Conservation (phyloP, 1,140 invertebrate genomes). For the Zaprionus africanus region DNA sequence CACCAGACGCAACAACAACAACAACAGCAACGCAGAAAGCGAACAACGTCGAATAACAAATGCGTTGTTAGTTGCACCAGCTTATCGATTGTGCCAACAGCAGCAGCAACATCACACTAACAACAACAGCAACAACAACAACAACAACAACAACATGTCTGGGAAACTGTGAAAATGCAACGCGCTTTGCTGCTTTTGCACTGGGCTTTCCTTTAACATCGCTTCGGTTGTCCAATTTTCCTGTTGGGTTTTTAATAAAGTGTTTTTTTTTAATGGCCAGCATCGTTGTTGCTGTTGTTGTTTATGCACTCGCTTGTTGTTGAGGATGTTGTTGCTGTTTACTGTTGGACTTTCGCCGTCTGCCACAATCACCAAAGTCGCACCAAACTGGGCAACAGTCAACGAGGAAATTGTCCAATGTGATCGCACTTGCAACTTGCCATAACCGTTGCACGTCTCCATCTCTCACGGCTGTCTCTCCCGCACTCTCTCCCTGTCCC, state of each 20-base stretch:
- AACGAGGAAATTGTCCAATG: slow-evolving; percentile 71
- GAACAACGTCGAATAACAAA: slow-evolving; percentile 19
- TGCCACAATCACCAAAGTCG: slow-evolving; percentile 57
- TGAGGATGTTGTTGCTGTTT: slow-evolving; percentile 1
- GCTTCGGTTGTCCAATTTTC: slow-evolving; percentile 49
- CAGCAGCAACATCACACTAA: slow-evolving; percentile 16
- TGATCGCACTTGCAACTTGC: slow-evolving; percentile 42
- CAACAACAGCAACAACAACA: slow-evolving; percentile 11
- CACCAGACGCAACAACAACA: slow-evolving; percentile 4
- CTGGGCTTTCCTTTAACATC: slow-evolving; percentile 32
- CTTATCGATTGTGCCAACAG: slow-evolving; percentile 46
- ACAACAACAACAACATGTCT: slow-evolving; percentile 35
- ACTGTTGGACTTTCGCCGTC: slow-evolving; percentile 62
- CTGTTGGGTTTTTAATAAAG: slow-evolving; percentile 53
- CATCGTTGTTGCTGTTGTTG: slow-evolving; percentile 23
- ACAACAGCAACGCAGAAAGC: slow-evolving; percentile 11
- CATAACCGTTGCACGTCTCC: slow-evolving; percentile 31
- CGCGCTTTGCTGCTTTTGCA: neutral
- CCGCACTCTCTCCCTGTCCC: neutral
- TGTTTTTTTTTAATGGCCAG: slow-evolving; percentile 59
- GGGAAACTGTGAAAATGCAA: slow-evolving; percentile 38
- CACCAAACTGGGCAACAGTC: slow-evolving; percentile 58
- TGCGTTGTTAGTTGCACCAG: slow-evolving; percentile 36
- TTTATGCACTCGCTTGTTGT: slow-evolving; percentile 9
- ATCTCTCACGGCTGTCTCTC: slow-evolving; percentile 15